phyloP scores from a whole-genome alignment of 2,113 vertebrate genomes.

The Mesitornis unicolor region DNA sequence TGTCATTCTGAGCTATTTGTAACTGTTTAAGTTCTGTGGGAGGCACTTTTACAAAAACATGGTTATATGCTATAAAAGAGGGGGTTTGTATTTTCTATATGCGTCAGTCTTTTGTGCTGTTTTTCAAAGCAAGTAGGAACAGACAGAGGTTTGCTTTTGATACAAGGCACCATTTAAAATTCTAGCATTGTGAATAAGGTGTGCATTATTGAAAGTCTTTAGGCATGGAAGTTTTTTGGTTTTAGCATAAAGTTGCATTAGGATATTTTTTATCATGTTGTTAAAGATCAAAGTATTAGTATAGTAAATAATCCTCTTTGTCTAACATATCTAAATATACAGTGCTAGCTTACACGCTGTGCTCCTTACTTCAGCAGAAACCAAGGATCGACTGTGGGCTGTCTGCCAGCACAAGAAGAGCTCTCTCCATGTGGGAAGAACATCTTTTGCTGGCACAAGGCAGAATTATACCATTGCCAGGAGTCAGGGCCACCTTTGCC shows the following conservation, averaged over 20 bases:
- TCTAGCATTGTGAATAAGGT: neutral
- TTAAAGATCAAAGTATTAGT: neutral
- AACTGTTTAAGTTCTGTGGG: neutral
- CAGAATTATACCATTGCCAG: neutral
- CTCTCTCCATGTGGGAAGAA: neutral
- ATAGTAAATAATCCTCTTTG: slow-evolving; percentile 3
- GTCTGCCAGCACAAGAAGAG: neutral
- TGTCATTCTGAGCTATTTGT: neutral
- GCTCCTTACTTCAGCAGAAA: neutral
- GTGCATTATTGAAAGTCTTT: neutral
- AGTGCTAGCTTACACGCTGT: neutral
- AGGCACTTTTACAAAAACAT: neutral
- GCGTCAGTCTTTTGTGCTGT: neutral
- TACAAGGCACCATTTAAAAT: neutral
- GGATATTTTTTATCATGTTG: neutral
- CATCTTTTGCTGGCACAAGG: neutral
- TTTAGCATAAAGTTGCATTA: neutral
- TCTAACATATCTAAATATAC: neutral
- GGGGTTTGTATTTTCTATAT: neutral
- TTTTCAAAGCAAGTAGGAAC: slow-evolving; percentile 14
- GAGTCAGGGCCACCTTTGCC: neutral
- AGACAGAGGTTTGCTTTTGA: slow-evolving; percentile 1
- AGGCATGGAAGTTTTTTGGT: neutral
- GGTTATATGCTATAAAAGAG: neutral
- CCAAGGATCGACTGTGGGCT: neutral